phyloP scores from a whole-genome alignment of 2,113 vertebrate species.

The Daboia siamensis region DNA sequence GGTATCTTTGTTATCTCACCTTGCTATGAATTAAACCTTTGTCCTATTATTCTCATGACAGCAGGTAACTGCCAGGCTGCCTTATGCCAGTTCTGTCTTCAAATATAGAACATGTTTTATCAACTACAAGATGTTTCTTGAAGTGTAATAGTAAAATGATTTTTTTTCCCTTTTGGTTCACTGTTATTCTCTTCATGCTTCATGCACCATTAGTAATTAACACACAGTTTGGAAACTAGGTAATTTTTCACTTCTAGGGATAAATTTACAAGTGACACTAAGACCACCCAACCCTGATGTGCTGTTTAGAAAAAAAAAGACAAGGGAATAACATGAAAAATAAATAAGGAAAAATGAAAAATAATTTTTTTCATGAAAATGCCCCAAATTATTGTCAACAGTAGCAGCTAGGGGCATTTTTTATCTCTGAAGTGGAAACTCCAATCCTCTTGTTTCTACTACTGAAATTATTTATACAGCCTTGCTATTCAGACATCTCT shows the following conservation, averaged over 20 bases:
- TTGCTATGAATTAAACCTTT: not conserved
- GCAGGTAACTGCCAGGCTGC: not conserved
- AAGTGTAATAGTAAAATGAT: not conserved
- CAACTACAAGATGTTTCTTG: not conserved
- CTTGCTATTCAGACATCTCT: not conserved
- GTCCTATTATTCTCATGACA: not conserved
- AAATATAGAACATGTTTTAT: not conserved
- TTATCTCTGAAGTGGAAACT: not conserved
- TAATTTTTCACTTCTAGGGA: not conserved
- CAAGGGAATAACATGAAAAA: not conserved
- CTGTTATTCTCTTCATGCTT: not conserved
- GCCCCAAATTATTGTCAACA: not conserved
- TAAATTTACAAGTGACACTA: not conserved
- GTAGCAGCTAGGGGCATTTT: not conserved
- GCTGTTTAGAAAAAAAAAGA: not conserved
- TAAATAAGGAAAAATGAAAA: not conserved
- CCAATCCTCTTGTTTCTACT: not conserved
- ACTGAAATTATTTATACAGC: not conserved
- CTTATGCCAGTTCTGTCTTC: not conserved
- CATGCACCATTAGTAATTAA: not conserved
- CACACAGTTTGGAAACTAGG: not conserved
- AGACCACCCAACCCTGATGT: not conserved
- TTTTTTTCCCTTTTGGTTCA: not conserved
- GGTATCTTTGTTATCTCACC: not conserved
- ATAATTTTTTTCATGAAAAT: not conserved